phyloP scores from a whole-genome alignment of 2,888 invertebrate species.

The Portevinia maculata region DNA sequence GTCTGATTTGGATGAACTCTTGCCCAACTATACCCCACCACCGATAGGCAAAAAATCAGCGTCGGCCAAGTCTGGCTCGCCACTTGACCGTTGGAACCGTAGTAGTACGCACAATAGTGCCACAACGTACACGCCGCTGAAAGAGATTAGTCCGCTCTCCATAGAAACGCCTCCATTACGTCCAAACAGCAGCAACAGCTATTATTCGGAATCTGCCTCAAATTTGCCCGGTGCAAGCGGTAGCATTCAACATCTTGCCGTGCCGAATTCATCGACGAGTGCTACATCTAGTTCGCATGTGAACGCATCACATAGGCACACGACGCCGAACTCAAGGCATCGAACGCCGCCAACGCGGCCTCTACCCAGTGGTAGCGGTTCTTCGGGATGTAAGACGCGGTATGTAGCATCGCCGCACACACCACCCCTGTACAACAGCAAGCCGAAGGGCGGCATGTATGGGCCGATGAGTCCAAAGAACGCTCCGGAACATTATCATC shows the following conservation, averaged over 20 bases:
- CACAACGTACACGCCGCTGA: constrained; percentile 76
- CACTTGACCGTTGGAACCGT: constrained; percentile 69
- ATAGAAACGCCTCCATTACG: constrained; percentile 81
- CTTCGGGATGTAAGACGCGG: constrained; percentile 72
- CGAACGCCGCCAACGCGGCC: constrained; percentile 76
- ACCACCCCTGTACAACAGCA: constrained; percentile 80
- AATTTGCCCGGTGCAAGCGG: constrained; percentile 73
- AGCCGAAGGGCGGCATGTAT: constrained; percentile 52
- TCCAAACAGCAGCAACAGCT: constrained; percentile 79
- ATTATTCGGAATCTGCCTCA: constrained; percentile 76
- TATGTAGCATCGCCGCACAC: constrained; percentile 81
- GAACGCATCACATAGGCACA: constrained; percentile 64
- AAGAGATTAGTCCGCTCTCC: constrained; percentile 81
- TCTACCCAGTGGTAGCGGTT: constrained; percentile 57
- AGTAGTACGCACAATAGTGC: constrained; percentile 74
- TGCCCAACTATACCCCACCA: constrained; percentile 81
- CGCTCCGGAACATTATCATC: constrained; percentile 75
- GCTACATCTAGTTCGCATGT: constrained; percentile 68
- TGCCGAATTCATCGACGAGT: constrained; percentile 75
- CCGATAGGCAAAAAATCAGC: constrained; percentile 49
- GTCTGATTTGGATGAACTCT: constrained; percentile 82
- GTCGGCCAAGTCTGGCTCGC: constrained; percentile 51
- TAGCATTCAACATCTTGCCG: constrained; percentile 78
- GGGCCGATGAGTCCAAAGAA: constrained; percentile 63
- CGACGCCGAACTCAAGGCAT: constrained; percentile 74